These are phyloP conservation scores for Chamaedrilus cognettii DNA, from an alignment of 2,888 invertebrate genomes.

Conservation along the genomic window DNA sequence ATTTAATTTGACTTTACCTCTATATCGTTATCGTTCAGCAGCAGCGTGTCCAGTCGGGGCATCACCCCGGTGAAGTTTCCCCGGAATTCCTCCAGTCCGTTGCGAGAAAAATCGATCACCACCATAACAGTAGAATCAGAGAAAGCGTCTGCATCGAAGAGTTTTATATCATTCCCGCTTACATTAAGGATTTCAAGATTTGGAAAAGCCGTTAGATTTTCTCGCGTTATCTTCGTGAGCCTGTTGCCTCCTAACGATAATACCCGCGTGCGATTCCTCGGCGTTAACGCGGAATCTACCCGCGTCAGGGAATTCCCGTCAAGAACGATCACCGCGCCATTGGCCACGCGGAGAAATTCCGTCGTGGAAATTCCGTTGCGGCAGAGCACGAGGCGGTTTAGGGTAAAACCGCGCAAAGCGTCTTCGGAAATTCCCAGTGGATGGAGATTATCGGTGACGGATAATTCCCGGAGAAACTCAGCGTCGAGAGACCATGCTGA, in stretches of 20 bases:
- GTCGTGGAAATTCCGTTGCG: conserved; percentile 29
- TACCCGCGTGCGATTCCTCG: conserved; percentile 6
- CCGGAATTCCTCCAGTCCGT: conserved; percentile 24
- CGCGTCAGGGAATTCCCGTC: conserved; percentile 35
- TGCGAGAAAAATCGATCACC: conserved; percentile 32
- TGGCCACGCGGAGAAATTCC: conserved; percentile 29
- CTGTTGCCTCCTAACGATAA: conserved; percentile 28
- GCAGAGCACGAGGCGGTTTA: conserved; percentile 25
- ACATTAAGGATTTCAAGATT: conserved; percentile 32
- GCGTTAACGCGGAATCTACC: conserved; percentile 24
- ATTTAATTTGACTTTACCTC: too few species aligned
- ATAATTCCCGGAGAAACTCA: conserved; percentile 27
- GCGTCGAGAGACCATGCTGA: conserved; percentile 22
- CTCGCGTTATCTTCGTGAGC: conserved; percentile 19
- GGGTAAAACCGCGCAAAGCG: conserved; percentile 30
- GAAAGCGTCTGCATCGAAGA: conserved; percentile 28
- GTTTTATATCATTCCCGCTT: conserved; percentile 29
- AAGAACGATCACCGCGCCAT: conserved; percentile 26
- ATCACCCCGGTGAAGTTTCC: conserved; percentile 24
- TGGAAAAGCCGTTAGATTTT: conserved; percentile 22
- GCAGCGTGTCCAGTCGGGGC: conserved; percentile 21
- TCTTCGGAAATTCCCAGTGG: conserved; percentile 27
- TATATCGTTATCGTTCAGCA: conserved; percentile 33
- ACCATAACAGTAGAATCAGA: conserved; percentile 14
- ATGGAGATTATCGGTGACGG: conserved; percentile 33